These are phyloP conservation scores for Clarias platycephalus DNA, from an alignment of 2,797 vertebrate species.

Conservation along the genomic window DNA sequence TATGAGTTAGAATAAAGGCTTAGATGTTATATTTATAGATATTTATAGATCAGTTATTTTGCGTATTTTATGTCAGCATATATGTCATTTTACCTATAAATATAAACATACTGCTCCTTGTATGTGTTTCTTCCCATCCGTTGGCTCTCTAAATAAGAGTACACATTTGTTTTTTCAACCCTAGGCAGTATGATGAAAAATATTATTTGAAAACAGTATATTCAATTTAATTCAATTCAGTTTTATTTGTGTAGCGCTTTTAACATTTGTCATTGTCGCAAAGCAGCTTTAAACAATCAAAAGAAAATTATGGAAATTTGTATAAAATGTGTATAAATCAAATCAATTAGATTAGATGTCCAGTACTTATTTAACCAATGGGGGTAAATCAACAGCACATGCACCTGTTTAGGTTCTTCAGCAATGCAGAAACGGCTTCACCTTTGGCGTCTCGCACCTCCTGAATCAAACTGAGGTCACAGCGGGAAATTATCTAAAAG, in stretches of 20 bases:
- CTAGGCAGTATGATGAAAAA: conserved; percentile 55
- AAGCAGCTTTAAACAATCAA: no score
- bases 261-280: no score
- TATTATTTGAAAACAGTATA: background rate
- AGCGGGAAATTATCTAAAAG: conserved; percentile 78
- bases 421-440: conserved; percentile 68
- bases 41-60: background rate
- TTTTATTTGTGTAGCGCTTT: no score
- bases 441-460: conserved; percentile 82
- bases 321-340: no score
- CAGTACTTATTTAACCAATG: background rate
- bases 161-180: conserved; percentile 71
- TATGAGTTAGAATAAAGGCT: background rate
- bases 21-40: background rate
- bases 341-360: no score
- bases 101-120: conserved; percentile 84
- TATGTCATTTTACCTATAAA: conserved; percentile 74
- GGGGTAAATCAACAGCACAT: background rate
- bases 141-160: conserved; percentile 74
- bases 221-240: no score
- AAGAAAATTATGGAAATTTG: no score
- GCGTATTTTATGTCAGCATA: background rate
- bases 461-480: conserved; percentile 80
- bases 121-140: conserved; percentile 77
- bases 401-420: conserved; percentile 78